Evolutionary conservation across 1,140 invertebrate genomes (phyloP), one percentile per base, ranked within the genome.

Genomic region (Drosophila eugracilis): DNA sequence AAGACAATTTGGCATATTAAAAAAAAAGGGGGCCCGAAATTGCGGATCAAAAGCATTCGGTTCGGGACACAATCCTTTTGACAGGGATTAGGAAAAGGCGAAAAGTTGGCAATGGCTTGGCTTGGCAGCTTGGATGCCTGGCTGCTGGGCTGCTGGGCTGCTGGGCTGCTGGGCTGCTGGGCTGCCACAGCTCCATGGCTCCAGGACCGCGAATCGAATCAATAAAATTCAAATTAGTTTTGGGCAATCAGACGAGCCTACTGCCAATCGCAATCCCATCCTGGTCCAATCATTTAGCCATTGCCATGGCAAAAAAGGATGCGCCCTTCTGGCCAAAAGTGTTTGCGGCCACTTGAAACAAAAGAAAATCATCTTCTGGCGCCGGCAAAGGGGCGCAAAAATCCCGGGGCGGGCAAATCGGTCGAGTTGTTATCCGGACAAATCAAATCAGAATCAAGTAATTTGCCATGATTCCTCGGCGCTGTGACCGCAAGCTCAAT

Each of bases 221-320:
- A 86, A 86, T 86, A 88, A 86, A 86, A 86, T 86, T 86, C 83
- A 86, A 86, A 86, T 86, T 86, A 86, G 83, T 88, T 86, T 88
- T 83, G 75, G 83, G 83, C 78, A 88, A 86, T 88, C 83, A 88
- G 48, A 42, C 37, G 21, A 30, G 58, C 58, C 62, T 49, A 66
- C 39, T 63, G 57, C 39, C 57, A 26, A 15, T 36, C 21, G 26
- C 28, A 62, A 12, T 49, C 7, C 22, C 41, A 62, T 42, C 28
- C 41, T 44, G 59, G 59, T 14, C 65, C 77, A 86, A 86, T 86
- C 77, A 86, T 86, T 86, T 86, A 81, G 77, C 81, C 81, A 86
- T 86, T 84, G 83, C 49, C 74, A 58, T 48, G 75, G 73, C 50
- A 48, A 73, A 73, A 69, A 86, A 73, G 76, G 72, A 86, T 86